Percentiles rank a stretch among this genome's conserved stretches.
Conservation (phyloP, 2,113 vertebrate genomes). For the Hylia prasina region DNA sequence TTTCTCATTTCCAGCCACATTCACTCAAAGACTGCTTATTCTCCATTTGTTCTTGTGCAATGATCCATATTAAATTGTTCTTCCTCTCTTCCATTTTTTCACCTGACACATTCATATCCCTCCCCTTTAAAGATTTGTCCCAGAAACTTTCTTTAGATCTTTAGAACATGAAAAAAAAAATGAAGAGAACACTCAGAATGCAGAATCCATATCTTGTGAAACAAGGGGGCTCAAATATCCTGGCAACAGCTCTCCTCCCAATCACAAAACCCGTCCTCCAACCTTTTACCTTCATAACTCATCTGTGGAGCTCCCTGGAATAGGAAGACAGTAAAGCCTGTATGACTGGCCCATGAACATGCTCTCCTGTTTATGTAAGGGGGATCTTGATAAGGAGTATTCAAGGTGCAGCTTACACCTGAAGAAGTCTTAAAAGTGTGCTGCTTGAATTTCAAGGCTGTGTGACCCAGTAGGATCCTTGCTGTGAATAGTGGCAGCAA, state of each 20-base stretch:
- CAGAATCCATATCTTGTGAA: neutral
- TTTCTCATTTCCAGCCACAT: neutral
- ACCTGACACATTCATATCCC: neutral
- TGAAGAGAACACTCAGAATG: neutral
- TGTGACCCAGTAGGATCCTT: fast-evolving
- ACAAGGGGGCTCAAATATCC: neutral
- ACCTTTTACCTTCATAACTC: neutral
- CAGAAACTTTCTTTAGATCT: neutral
- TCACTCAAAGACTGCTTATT: neutral
- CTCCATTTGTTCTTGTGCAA: neutral
- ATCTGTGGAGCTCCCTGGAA: neutral
- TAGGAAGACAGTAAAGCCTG: neutral
- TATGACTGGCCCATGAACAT: neutral
- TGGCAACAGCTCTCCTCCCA: neutral
- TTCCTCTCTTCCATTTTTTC: neutral
- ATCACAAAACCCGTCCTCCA: neutral
- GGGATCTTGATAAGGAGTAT: neutral
- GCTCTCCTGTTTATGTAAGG: neutral
- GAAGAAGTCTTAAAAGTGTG: neutral
- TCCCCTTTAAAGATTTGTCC: neutral
- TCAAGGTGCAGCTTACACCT: neutral
- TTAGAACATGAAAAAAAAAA: neutral
- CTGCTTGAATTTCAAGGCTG: neutral
- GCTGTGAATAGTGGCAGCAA: neutral
- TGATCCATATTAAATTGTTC: neutral